Conservation (phyloP, 2,888 invertebrate genomes). For the Cosmia pyralina region DNA sequence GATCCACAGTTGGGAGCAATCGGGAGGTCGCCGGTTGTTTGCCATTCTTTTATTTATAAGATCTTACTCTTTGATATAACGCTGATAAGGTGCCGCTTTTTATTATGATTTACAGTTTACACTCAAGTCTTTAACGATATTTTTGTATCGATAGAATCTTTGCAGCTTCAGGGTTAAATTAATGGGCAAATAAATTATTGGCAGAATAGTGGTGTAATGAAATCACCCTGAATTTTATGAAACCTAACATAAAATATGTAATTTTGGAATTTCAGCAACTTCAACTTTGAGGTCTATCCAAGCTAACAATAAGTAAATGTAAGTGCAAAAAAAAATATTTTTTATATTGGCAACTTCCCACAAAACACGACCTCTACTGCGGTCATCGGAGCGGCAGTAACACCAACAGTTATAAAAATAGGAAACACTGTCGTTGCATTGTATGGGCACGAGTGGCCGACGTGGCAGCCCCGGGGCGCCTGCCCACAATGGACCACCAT, state of each 20-base stretch:
- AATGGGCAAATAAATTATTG: slow-evolving; percentile 36
- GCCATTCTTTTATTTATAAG: slow-evolving; percentile 85
- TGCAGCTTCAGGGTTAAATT: slow-evolving; percentile 67
- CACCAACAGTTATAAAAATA: slow-evolving; percentile 86
- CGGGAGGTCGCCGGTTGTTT: slow-evolving; percentile 80
- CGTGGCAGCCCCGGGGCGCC: slow-evolving; percentile 80
- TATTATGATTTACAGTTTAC: slow-evolving; percentile 77
- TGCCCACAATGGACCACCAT: slow-evolving; percentile 89
- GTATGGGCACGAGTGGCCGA: slow-evolving; percentile 77
- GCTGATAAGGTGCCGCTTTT: slow-evolving; percentile 76
- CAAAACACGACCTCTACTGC: slow-evolving; percentile 80
- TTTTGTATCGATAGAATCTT: slow-evolving; percentile 64
- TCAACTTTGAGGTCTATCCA: not conserved
- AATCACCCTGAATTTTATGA: not conserved
- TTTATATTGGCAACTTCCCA: slow-evolving; percentile 80
- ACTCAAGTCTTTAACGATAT: slow-evolving; percentile 76
- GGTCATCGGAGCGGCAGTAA: slow-evolving; percentile 86
- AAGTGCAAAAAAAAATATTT: slow-evolving; percentile 34
- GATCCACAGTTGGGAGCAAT: slow-evolving; percentile 69
- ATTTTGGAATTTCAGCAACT: not conserved
- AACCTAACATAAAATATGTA: not conserved
- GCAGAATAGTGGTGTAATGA: slow-evolving; percentile 28
- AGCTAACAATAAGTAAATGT: not conserved
- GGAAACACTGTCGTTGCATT: slow-evolving; percentile 84
- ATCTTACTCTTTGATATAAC: slow-evolving; percentile 77